These are phyloP conservation scores for Ennomos quercinarius DNA, from an alignment of 2,888 invertebrate genomes.

Conservation along the genomic window DNA sequence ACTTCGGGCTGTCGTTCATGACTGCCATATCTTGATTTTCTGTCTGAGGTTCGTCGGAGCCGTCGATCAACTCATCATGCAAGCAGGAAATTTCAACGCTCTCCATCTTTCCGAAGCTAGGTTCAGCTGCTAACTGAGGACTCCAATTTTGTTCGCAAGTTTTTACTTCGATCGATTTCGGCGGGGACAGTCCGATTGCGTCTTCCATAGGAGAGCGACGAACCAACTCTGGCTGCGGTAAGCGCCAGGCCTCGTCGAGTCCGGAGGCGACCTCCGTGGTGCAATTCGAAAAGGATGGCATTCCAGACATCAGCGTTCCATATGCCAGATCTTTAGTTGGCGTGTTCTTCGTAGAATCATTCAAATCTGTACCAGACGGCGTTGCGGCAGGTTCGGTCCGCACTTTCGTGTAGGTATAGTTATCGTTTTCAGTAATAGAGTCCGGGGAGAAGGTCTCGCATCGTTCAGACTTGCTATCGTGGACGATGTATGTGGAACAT, in stretches of 20 bases:
- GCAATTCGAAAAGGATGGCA: slow-evolving; percentile 75
- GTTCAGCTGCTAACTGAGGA: slow-evolving; percentile 57
- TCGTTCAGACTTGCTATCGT: slow-evolving; percentile 72
- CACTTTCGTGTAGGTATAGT: slow-evolving; percentile 74
- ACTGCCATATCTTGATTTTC: slow-evolving; percentile 46
- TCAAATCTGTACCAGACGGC: slow-evolving; percentile 62
- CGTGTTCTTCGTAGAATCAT: slow-evolving; percentile 69
- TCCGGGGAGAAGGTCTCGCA: slow-evolving; percentile 76
- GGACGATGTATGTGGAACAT: slow-evolving; percentile 75
- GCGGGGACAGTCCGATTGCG: slow-evolving; percentile 55
- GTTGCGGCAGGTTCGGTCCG: slow-evolving; percentile 63
- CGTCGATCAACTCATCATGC: slow-evolving; percentile 57
- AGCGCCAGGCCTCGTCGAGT: slow-evolving; percentile 66
- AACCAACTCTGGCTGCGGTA: slow-evolving; percentile 69
- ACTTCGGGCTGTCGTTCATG: slow-evolving; percentile 57
- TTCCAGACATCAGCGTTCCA: slow-evolving; percentile 68
- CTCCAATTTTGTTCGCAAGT: slow-evolving; percentile 44
- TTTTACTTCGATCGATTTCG: slow-evolving; percentile 46
- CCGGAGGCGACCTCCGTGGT: slow-evolving; percentile 66
- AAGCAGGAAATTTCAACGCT: slow-evolving; percentile 74
- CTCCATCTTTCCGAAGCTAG: slow-evolving; percentile 68
- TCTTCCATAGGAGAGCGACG: slow-evolving; percentile 64
- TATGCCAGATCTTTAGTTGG: slow-evolving; percentile 75
- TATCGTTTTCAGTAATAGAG: slow-evolving; percentile 74
- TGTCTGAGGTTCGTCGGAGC: slow-evolving; percentile 46